Percentiles rank a stretch among this genome's conserved stretches.
Conservation (phyloP, 1,140 invertebrate genomes). For the Galleria mellonella region DNA sequence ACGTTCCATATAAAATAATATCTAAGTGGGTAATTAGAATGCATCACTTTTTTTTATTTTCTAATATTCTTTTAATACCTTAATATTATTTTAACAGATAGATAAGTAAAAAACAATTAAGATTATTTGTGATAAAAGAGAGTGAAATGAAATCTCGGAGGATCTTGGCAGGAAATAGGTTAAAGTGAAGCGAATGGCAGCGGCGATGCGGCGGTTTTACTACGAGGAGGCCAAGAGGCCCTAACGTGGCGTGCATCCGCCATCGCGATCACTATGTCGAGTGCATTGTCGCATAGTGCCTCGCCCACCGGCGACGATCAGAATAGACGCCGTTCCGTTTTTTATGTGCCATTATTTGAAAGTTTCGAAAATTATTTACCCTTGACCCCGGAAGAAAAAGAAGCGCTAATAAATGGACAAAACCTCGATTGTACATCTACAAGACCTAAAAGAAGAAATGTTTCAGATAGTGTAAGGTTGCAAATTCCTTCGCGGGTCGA, state of each 20-base stretch:
- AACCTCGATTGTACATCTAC: slow-evolving; percentile 29
- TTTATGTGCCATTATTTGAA: slow-evolving; percentile 76
- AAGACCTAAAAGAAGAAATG: slow-evolving; percentile 52
- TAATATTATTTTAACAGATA: too few relatives aligned
- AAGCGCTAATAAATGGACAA: slow-evolving; percentile 57
- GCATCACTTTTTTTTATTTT: too few relatives aligned
- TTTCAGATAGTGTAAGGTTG: slow-evolving; percentile 33
- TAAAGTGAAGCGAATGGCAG: slow-evolving; percentile 47
- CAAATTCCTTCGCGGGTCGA: slow-evolving; percentile 43
- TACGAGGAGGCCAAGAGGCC: slow-evolving; percentile 28
- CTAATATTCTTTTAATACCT: too few relatives aligned
- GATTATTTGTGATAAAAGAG: not conserved
- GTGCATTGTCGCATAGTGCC: slow-evolving; percentile 37
- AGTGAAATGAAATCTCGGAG: slow-evolving; percentile 32
- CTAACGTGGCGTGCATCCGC: slow-evolving; percentile 60
- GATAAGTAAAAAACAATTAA: too few relatives aligned
- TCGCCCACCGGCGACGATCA: slow-evolving; percentile 54
- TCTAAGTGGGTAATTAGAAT: too few relatives aligned
- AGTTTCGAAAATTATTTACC: slow-evolving; percentile 71
- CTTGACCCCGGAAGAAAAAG: slow-evolving; percentile 57
- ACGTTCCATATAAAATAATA: too few relatives aligned
- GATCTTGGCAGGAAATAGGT: slow-evolving; percentile 22
- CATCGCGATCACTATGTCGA: slow-evolving; percentile 37
- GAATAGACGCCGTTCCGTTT: slow-evolving; percentile 74
- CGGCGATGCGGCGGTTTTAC: slow-evolving; percentile 36